These are phyloP conservation scores for Acanthurus tractus DNA, from an alignment of 2,797 vertebrate genomes.

Conservation along the genomic window DNA sequence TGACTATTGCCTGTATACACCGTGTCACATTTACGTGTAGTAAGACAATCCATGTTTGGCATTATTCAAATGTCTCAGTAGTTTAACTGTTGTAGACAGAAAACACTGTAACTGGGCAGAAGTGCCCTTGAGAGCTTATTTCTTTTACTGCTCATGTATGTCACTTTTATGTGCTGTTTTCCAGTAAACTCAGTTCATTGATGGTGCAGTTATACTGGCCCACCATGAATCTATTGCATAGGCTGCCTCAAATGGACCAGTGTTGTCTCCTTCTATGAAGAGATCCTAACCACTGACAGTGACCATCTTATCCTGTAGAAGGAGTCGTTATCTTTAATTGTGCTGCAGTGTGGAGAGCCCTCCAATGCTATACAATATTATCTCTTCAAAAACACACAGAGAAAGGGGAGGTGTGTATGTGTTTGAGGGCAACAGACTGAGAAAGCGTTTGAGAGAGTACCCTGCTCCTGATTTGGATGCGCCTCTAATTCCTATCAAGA, in stretches of 20 bases:
- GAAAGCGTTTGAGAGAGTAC: constrained; percentile 62
- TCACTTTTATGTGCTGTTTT: constrained; percentile 24
- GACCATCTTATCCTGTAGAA: constrained; percentile 29
- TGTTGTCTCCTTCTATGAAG: constrained; percentile 13
- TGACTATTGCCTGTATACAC: not conserved
- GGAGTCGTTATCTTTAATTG: constrained; percentile 47
- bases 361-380: constrained; percentile 43
- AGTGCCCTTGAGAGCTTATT: not conserved
- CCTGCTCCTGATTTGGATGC: constrained; percentile 79
- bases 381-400: constrained; percentile 45
- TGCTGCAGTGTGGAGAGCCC: constrained; percentile 45
- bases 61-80: too few species aligned
- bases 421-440: constrained; percentile 43
- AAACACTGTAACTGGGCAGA: too few species aligned
- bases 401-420: constrained; percentile 10
- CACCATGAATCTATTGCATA: constrained; percentile 16
- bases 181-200: constrained; percentile 1
- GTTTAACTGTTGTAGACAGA: too few species aligned
- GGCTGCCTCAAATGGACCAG: constrained; percentile 6
- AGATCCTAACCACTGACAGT: constrained; percentile 25
- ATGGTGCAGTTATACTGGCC: constrained; percentile 4
- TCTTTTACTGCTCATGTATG: not conserved
- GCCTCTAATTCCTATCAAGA: constrained; percentile 84
- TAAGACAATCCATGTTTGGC: too few species aligned
- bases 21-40: not conserved